Conservation (phyloP, 2,888 invertebrate genomes). For the Amiota communis region DNA sequence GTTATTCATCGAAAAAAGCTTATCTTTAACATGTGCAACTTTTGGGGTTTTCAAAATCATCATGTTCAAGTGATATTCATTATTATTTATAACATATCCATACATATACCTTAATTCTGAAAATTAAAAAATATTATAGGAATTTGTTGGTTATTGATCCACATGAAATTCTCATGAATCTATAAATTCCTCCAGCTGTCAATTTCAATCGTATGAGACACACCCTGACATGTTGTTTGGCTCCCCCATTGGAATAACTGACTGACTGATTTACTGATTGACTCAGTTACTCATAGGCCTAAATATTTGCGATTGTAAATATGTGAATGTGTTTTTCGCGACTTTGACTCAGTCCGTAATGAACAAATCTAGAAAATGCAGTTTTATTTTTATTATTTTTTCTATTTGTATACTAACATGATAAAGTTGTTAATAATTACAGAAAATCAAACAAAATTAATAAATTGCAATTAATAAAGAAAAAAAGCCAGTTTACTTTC, state of each 20-base stretch:
- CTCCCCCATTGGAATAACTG: constrained; percentile 23
- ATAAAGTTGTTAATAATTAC: constrained; percentile 8
- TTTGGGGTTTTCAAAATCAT: too few species aligned
- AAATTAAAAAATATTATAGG: too few species aligned
- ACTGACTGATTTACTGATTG: constrained; percentile 36
- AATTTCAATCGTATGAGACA: background rate
- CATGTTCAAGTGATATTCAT: too few species aligned
- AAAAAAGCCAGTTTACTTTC: background rate
- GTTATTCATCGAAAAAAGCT: too few species aligned
- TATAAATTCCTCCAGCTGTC: background rate
- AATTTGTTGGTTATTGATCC: too few species aligned
- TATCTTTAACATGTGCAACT: too few species aligned
- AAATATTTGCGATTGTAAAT: constrained; percentile 33
- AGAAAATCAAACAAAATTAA: constrained; percentile 31
- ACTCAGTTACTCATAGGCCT: constrained; percentile 39
- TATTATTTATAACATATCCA: too few species aligned
- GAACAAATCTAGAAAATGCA: background rate
- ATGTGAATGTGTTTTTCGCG: constrained; percentile 9
- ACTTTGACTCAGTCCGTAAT: background rate
- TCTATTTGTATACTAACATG: background rate
- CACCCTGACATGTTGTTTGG: constrained; percentile 5
- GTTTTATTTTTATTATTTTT: background rate
- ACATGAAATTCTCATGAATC: too few species aligned
- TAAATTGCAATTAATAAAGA: constrained; percentile 9
- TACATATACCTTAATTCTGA: too few species aligned